A percentile compares a stretch with the other conserved stretches of the same genome.
Conservation (phyloP, 2,888 invertebrate genomes). For the Epinotia brunnichana region DNA sequence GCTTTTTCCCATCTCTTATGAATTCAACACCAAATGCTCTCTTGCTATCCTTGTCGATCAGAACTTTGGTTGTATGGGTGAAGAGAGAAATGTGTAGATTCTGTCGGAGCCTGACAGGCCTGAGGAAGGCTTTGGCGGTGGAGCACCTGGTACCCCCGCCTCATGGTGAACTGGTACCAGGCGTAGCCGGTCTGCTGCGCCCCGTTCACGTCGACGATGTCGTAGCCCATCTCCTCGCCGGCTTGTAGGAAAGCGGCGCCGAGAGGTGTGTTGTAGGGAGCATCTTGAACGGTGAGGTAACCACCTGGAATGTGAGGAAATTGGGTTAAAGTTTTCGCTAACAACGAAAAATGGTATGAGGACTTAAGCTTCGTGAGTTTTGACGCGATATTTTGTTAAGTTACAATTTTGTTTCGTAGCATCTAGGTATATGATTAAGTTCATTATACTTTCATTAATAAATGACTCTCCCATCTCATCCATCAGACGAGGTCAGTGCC, state of each 20-base stretch:
- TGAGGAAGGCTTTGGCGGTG: constrained; percentile 92
- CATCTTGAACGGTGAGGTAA: constrained; percentile 89
- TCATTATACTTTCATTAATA: no score
- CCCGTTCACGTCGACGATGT: constrained; percentile 93
- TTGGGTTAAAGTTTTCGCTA: neutral
- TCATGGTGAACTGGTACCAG: constrained; percentile 94
- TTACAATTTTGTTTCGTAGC: neutral
- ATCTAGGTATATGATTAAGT: no score
- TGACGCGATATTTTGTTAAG: neutral
- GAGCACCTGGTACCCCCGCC: constrained; percentile 93
- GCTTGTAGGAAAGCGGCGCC: constrained; percentile 94
- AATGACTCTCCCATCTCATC: no score
- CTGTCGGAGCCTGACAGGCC: constrained; percentile 89
- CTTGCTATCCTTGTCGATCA: constrained; percentile 88
- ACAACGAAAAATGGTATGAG: neutral
- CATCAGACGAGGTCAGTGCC: no score
- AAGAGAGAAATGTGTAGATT: constrained; percentile 93
- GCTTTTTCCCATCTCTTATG: constrained; percentile 85
- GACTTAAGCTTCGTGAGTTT: no score
- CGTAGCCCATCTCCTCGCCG: constrained; percentile 96
- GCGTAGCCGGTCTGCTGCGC: constrained; percentile 93
- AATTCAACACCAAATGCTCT: constrained; percentile 92
- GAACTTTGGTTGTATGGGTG: constrained; percentile 90
- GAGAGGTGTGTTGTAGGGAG: constrained; percentile 91
- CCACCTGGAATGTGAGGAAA: constrained; percentile 84